Conservation (phyloP, 2,113 vertebrate genomes). For the Corydoras maculifer region DNA sequence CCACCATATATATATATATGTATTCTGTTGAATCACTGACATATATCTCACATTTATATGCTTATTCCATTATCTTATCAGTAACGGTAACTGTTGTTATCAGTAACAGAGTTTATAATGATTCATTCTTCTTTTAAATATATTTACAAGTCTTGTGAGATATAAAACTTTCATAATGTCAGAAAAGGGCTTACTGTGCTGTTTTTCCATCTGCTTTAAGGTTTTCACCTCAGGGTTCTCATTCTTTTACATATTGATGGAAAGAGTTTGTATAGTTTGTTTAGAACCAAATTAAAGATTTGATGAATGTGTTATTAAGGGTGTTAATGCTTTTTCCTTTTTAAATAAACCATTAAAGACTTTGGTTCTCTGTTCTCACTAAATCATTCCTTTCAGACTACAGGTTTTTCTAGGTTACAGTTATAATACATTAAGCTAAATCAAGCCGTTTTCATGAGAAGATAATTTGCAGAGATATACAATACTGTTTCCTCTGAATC, state of each 20-base stretch:
- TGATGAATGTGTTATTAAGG: constrained; percentile 39
- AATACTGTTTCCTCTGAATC: too few species aligned
- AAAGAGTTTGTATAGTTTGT: constrained; percentile 61
- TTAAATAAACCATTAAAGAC: constrained; percentile 61
- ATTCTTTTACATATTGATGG: constrained; percentile 46
- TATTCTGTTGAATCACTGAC: neutral
- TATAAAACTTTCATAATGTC: constrained; percentile 46
- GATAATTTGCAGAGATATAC: too few species aligned
- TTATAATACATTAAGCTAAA: too few species aligned
- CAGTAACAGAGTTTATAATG: constrained; percentile 44
- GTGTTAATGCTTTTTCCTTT: constrained; percentile 34
- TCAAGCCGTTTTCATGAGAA: too few species aligned
- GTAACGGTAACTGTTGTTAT: neutral
- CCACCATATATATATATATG: too few species aligned
- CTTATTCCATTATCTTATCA: neutral
- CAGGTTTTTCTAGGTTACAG: too few species aligned
- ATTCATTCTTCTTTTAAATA: constrained; percentile 63
- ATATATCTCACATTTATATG: neutral
- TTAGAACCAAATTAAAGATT: constrained; percentile 59
- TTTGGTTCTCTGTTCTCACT: constrained; percentile 27
- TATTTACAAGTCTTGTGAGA: constrained; percentile 39
- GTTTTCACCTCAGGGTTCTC: neutral
- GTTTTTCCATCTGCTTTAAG: neutral
- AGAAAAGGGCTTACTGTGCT: constrained; percentile 61
- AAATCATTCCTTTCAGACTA: too few species aligned